Evolutionary conservation across 1,140 invertebrate species (phyloP), one percentile per base, ranked within the genome.

Genomic region (Pinna nobilis): DNA sequence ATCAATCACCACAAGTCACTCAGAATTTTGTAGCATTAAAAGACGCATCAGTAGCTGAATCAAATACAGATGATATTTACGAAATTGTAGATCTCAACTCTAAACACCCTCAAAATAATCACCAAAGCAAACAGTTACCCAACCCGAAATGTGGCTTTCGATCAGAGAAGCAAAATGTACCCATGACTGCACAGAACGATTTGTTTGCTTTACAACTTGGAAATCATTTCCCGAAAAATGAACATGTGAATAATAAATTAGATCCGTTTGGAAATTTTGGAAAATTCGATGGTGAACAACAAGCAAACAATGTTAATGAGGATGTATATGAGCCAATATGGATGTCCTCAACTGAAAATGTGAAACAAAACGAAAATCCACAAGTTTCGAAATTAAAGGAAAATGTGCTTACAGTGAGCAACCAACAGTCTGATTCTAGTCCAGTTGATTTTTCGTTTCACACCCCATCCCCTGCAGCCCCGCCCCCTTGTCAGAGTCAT

Each of bases 291-390:
- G 23, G 37, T 59, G n/a, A n/a, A n/a, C n/a, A n/a, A n/a, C n/a
- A n/a, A n/a, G 32, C 55, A 59, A 33, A 15, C 6, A 59, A 59
- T n/a, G 37, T 30, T n/a, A 25, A 20, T 35, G 33, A 30, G 23
- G 55, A 59, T 7, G 39, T 37, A 28, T 63, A 63, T 63, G 59
- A 63, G 13, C 59, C 59, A 41, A 63, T 63, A 63, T 63, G 59
- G 59, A 63, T 41, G 37, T 44, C 37, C n/a, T 41, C 13, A 15
- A 0, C 59, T 18, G 59, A 59, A 53, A 53, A 9, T 25, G 25
- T 30, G 32, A 28, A 3, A 57, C 53, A 35, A n/a, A 33, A 30
- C 13, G 20, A n/a, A n/a, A 59, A 59, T n/a, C n/a, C n/a, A n/a
- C n/a, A n/a, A n/a, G n/a, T n/a, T n/a, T n/a, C n/a, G n/a, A n/a